These are phyloP conservation scores for Plemyria rubiginata DNA, from an alignment of 2,888 invertebrate genomes.

Conservation along the genomic window DNA sequence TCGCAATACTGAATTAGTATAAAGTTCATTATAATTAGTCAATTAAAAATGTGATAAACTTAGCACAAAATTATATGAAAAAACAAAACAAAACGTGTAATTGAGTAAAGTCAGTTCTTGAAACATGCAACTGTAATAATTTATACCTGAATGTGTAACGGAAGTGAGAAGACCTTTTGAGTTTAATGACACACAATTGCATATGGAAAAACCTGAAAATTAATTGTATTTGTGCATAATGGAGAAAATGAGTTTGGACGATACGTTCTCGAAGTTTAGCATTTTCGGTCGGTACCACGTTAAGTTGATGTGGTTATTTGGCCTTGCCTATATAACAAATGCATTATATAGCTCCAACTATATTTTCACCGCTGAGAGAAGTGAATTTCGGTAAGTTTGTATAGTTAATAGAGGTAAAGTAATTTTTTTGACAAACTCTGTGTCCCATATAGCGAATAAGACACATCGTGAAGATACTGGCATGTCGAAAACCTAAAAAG, in stretches of 20 bases:
- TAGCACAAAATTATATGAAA: no score
- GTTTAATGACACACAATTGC: conserved; percentile 6
- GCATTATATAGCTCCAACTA: conserved; percentile 86
- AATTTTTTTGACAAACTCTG: no score
- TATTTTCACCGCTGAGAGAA: conserved; percentile 86
- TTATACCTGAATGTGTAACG: conserved; percentile 8
- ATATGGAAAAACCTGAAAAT: neutral
- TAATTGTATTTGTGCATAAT: conserved; percentile 14
- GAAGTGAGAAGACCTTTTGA: conserved; percentile 13
- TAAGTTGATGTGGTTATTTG: conserved; percentile 79
- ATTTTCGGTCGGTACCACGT: conserved; percentile 86
- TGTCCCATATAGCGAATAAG: no score
- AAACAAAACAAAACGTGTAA: no score
- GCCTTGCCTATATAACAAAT: conserved; percentile 85
- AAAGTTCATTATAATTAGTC: no score
- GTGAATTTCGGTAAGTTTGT: conserved; percentile 73
- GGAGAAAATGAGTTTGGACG: conserved; percentile 60
- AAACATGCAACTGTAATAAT: no score
- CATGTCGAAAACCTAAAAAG: no score
- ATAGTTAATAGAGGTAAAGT: neutral
- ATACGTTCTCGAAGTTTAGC: conserved; percentile 71
- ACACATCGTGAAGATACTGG: no score
- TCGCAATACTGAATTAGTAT: neutral
- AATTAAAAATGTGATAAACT: no score
- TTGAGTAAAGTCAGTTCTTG: no score